phyloP scores from a whole-genome alignment of 2,888 invertebrate genomes.

The Polymixis lichenea region DNA sequence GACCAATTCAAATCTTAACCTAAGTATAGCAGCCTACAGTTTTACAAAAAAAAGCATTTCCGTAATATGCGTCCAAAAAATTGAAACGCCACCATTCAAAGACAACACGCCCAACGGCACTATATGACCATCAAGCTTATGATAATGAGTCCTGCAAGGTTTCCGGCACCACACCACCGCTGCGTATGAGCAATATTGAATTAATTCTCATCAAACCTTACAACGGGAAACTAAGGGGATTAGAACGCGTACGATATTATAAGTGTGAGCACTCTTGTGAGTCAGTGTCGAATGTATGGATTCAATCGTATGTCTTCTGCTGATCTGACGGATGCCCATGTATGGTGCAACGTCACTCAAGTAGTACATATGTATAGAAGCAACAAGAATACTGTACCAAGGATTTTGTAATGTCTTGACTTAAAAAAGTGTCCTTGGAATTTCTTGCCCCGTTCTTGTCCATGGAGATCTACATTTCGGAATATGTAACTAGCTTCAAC shows the following conservation, averaged over 20 bases:
- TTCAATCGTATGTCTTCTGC: constrained; percentile 18
- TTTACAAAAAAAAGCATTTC: background rate
- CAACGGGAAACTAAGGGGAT: constrained; percentile 58
- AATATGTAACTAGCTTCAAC: too few relatives aligned
- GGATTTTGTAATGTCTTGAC: too few relatives aligned
- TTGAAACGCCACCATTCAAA: background rate
- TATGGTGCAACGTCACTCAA: too few relatives aligned
- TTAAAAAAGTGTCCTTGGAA: too few relatives aligned
- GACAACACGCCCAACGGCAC: background rate
- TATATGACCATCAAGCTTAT: constrained; percentile 51
- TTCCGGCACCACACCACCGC: constrained; percentile 42
- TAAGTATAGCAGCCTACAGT: too few relatives aligned
- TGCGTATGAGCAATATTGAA: constrained; percentile 62
- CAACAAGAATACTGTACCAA: too few relatives aligned
- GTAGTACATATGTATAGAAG: too few relatives aligned
- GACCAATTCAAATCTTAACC: background rate
- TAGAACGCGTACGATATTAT: constrained; percentile 46
- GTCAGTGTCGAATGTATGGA: constrained; percentile 42
- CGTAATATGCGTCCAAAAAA: background rate
- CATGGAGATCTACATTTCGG: too few relatives aligned
- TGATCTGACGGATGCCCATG: background rate
- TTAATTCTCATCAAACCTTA: constrained; percentile 63
- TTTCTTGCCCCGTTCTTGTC: too few relatives aligned
- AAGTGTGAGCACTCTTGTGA: constrained; percentile 45
- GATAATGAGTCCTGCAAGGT: constrained; percentile 55